These are phyloP conservation scores for Xylota sylvarum DNA, from an alignment of 2,888 invertebrate species.

Conservation along the genomic window DNA sequence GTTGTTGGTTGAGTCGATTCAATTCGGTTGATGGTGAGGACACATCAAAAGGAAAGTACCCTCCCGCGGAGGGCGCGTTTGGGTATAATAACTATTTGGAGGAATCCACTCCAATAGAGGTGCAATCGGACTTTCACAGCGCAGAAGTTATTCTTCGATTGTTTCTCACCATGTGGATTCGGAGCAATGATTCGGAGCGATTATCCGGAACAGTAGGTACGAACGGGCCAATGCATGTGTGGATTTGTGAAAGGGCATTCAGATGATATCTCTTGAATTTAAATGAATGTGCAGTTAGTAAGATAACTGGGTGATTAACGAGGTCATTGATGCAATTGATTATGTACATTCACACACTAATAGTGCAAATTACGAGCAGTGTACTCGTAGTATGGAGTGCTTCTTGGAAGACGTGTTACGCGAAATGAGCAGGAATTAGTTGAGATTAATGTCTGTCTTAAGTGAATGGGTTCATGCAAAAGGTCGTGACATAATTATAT, in stretches of 20 bases:
- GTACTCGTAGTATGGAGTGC: slow-evolving; percentile 35
- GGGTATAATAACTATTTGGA: slow-evolving; percentile 1
- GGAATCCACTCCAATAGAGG: neutral
- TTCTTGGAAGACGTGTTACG: slow-evolving; percentile 37
- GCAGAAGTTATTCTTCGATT: slow-evolving; percentile 44
- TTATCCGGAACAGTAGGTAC: slow-evolving; percentile 24
- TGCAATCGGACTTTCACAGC: slow-evolving; percentile 49
- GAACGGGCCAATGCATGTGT: slow-evolving; percentile 46
- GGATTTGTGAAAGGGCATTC: slow-evolving; percentile 74
- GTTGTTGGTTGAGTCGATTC: slow-evolving; percentile 33
- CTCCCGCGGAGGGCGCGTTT: neutral
- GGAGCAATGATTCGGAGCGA: neutral
- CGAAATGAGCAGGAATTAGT: slow-evolving; percentile 18
- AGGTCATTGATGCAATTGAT: slow-evolving; percentile 71
- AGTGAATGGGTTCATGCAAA: neutral
- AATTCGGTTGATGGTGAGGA: slow-evolving; percentile 41
- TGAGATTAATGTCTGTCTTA: slow-evolving; percentile 5
- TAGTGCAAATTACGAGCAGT: slow-evolving; percentile 46
- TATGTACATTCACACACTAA: slow-evolving; percentile 36
- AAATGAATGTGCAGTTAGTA: slow-evolving; percentile 63
- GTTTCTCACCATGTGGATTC: slow-evolving; percentile 35
- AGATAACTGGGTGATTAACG: slow-evolving; percentile 73
- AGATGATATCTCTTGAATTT: slow-evolving; percentile 68
- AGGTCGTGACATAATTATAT: neutral
- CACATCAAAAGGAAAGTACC: slow-evolving; percentile 66